Percentiles rank a stretch among this genome's conserved stretches.
These are phyloP conservation scores for Ailurus styani DNA, from an alignment of 2,113 vertebrate genomes.

Conservation along the genomic window DNA sequence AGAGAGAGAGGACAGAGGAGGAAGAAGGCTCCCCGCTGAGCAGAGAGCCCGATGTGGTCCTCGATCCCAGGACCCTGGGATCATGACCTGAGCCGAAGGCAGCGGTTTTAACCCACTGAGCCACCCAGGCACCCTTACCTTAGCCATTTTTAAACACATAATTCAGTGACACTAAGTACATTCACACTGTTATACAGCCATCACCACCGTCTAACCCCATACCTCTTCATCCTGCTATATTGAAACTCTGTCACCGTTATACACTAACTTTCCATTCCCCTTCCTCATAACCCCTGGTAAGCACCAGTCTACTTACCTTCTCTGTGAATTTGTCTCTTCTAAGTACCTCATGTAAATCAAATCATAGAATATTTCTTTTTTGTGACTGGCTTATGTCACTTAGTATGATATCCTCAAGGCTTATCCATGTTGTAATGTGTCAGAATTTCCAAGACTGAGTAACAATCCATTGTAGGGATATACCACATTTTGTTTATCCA, in stretches of 20 bases:
- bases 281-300: too few relatives aligned
- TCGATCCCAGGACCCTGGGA: too few relatives aligned
- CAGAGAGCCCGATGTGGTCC: too few relatives aligned
- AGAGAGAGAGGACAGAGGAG: too few relatives aligned
- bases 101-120: too few relatives aligned
- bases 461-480: too few relatives aligned
- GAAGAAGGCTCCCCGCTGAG: too few relatives aligned
- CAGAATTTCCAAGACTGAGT: not conserved
- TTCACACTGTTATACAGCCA: fast-evolving
- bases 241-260: not conserved
- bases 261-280: fast-evolving
- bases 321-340: not conserved
- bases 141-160: not conserved
- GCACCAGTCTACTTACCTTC: not conserved
- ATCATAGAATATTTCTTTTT: not conserved
- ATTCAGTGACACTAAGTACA: not conserved
- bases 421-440: fast-evolving
- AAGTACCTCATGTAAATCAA: not conserved
- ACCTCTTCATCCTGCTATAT: not conserved
- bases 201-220: fast-evolving
- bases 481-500: not conserved
- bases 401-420: not conserved
- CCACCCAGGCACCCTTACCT: too few relatives aligned
- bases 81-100: too few relatives aligned
- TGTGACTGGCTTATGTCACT: not conserved